A percentile compares a stretch with the other conserved stretches of the same genome.
phyloP scores from a whole-genome alignment of 1,140 invertebrate genomes.

The Calliopsis andreniformis region DNA sequence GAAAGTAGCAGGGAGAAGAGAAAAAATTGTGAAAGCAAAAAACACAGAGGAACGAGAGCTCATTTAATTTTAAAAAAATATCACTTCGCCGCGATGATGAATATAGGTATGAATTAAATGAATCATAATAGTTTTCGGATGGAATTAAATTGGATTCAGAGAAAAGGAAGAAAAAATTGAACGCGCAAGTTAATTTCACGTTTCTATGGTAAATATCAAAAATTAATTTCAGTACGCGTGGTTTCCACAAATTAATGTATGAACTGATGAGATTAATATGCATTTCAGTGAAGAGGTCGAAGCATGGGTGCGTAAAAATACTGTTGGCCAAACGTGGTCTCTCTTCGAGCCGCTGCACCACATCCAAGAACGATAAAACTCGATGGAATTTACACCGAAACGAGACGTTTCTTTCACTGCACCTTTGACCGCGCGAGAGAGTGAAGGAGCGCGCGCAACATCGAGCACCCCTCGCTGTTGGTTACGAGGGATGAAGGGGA shows the following conservation, averaged over 20 bases:
- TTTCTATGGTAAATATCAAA: too few relatives aligned
- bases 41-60: too few relatives aligned
- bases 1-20: background rate
- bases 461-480: background rate
- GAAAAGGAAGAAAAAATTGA: too few relatives aligned
- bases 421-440: constrained; percentile 5
- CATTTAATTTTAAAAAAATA: too few relatives aligned
- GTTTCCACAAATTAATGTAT: background rate
- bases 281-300: background rate
- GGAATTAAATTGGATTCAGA: too few relatives aligned
- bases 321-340: constrained; percentile 66
- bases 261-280: constrained; percentile 5
- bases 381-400: constrained; percentile 68
- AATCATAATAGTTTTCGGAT: too few relatives aligned
- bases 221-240: too few relatives aligned
- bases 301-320: constrained; percentile 51
- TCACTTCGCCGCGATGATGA: too few relatives aligned
- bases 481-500: background rate
- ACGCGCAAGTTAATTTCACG: too few relatives aligned
- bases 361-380: constrained; percentile 59
- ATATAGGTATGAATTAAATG: too few relatives aligned
- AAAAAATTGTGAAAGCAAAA: too few relatives aligned
- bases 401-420: constrained; percentile 56
- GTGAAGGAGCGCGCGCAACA: background rate
- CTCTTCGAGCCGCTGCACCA: background rate